Percentiles rank a stretch among this genome's conserved stretches.
Evolutionary conservation across 2,113 vertebrate species (phyloP).

Genomic region (Dinomys branickii): DNA sequence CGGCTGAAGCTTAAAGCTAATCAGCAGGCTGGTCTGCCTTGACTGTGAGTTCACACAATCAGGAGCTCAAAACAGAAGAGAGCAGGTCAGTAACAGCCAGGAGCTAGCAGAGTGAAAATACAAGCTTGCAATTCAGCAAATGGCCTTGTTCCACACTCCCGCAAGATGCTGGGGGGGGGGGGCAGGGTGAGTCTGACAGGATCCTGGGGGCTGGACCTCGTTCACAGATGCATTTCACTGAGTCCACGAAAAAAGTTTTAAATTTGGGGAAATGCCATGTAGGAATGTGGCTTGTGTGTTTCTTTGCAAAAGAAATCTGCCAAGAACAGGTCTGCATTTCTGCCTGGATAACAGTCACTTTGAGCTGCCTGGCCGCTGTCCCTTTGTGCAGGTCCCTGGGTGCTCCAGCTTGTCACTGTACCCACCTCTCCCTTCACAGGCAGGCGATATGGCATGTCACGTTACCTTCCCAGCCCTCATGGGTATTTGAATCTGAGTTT

Average conservation of each 20-base stretch:
- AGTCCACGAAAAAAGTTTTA: neutral
- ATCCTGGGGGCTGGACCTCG: neutral
- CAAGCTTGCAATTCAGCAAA: neutral
- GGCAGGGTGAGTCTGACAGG: neutral
- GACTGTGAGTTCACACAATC: constrained; percentile 26
- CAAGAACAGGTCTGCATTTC: neutral
- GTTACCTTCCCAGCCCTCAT: neutral
- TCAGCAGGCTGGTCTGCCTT: neutral
- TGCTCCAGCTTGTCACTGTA: neutral
- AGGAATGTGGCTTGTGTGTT: neutral
- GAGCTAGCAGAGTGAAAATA: neutral
- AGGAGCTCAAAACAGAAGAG: constrained; percentile 45
- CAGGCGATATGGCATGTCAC: neutral
- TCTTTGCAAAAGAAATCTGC: neutral
- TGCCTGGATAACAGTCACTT: no score
- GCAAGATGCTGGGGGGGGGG: neutral
- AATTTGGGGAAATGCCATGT: neutral
- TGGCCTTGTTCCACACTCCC: neutral
- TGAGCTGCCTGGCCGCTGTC: neutral
- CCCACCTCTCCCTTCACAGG: neutral
- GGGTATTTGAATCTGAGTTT: neutral
- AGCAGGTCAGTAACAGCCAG: neutral
- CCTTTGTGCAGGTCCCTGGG: neutral
- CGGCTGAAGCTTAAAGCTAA: constrained; percentile 59
- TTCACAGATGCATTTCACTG: neutral